Evolutionary conservation across 2,113 vertebrate species (phyloP).

Genomic region (Microcebus murinus): DNA sequence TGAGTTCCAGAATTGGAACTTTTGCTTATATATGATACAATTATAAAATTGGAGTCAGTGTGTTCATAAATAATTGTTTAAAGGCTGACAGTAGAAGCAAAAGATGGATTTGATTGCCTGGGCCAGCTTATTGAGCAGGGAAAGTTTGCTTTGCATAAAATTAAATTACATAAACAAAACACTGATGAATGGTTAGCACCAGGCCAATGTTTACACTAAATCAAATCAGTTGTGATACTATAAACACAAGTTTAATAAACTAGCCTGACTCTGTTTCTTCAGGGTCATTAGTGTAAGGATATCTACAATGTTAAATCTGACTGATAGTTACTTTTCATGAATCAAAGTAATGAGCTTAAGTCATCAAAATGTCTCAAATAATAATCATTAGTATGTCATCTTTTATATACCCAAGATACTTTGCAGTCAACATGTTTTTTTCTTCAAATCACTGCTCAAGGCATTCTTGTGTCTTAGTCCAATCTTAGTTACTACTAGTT

Average conservation of each 20-base stretch:
- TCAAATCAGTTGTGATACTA: constrained; percentile 47
- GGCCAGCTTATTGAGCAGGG: background rate
- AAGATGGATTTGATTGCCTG: constrained; percentile 45
- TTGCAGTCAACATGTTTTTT: constrained; percentile 28
- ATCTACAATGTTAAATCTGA: constrained; percentile 60
- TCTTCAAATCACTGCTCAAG: constrained; percentile 54
- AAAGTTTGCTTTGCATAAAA: constrained; percentile 61
- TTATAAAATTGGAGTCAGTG: constrained; percentile 21
- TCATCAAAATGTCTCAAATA: constrained; percentile 67
- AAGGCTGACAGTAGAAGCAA: background rate
- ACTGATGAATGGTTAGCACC: constrained; percentile 65
- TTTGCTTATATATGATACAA: background rate
- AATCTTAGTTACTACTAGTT: constrained; percentile 8
- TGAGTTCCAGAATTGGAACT: background rate
- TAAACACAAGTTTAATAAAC: constrained; percentile 66
- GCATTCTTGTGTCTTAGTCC: background rate
- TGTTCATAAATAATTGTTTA: constrained; percentile 47
- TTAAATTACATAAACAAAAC: constrained; percentile 65
- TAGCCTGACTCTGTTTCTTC: constrained; percentile 69
- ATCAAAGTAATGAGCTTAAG: constrained; percentile 55
- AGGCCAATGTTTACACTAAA: constrained; percentile 50
- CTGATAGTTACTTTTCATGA: constrained; percentile 50
- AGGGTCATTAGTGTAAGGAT: constrained; percentile 45
- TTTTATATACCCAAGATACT: constrained; percentile 41
- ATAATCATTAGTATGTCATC: constrained; percentile 48